These are phyloP conservation scores for Athalia cordata DNA, from an alignment of 2,888 invertebrate species.

Conservation along the genomic window DNA sequence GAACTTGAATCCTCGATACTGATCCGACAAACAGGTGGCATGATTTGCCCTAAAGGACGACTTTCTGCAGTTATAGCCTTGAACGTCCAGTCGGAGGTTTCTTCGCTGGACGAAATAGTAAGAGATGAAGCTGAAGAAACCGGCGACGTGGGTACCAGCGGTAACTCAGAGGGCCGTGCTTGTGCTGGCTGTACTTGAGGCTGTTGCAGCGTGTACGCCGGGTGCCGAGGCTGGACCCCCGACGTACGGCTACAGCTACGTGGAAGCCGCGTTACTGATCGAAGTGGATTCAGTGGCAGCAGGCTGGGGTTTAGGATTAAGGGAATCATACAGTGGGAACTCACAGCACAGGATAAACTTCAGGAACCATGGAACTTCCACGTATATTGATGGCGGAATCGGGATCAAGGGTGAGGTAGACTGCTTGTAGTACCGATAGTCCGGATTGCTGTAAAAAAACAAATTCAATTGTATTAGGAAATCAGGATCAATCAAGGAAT, in stretches of 20 bases:
- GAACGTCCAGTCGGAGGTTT: conserved; percentile 44
- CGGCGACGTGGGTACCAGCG: conserved; percentile 38
- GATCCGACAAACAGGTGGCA: neutral
- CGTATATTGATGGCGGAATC: conserved; percentile 90
- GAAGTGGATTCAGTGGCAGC: conserved; percentile 83
- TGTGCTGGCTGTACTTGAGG: conserved; percentile 61
- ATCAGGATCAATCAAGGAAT: too few species aligned
- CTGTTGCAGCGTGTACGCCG: conserved; percentile 60
- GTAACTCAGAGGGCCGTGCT: conserved; percentile 59
- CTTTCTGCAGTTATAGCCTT: conserved; percentile 5
- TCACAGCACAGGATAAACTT: conserved; percentile 92
- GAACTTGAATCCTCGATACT: neutral
- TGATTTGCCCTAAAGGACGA: neutral
- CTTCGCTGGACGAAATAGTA: conserved; percentile 31
- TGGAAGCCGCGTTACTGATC: conserved; percentile 82
- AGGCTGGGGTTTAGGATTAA: conserved; percentile 80
- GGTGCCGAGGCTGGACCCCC: conserved; percentile 63
- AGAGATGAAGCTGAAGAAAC: conserved; percentile 39
- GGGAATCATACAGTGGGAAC: conserved; percentile 89
- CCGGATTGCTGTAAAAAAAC: conserved; percentile 80
- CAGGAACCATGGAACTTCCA: conserved; percentile 88
- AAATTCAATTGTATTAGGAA: neutral
- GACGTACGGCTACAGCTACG: conserved; percentile 81
- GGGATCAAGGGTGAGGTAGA: conserved; percentile 93
- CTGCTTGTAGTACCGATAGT: conserved; percentile 91